These are phyloP conservation scores for Thaumatotibia leucotreta DNA, from an alignment of 1,140 invertebrate genomes.

Conservation along the genomic window DNA sequence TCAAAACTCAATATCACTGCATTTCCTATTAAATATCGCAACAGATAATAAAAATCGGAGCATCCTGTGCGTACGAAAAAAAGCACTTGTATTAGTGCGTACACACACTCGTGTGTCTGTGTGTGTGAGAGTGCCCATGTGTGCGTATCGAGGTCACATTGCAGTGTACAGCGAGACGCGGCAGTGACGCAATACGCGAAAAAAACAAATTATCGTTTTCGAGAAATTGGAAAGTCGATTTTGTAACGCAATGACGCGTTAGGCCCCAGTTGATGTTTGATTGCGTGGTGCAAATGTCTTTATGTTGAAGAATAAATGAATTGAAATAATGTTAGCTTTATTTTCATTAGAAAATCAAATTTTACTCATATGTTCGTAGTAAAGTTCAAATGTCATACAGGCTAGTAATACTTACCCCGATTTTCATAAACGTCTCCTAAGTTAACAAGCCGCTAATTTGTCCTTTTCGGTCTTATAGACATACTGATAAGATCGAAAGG, in stretches of 20 bases:
- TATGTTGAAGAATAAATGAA: too few species aligned
- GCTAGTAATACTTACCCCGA: too few species aligned
- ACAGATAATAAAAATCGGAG: slow-evolving; percentile 24
- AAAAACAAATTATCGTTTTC: slow-evolving; percentile 37
- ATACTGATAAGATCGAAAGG: too few species aligned
- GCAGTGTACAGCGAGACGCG: slow-evolving; percentile 38
- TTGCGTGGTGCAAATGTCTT: neutral
- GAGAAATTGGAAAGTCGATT: slow-evolving; percentile 41
- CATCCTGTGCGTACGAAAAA: slow-evolving; percentile 40
- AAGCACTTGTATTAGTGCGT: slow-evolving; percentile 38
- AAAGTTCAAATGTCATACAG: too few species aligned
- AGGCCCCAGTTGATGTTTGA: neutral
- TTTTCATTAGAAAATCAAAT: too few species aligned
- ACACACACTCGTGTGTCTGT: slow-evolving; percentile 21
- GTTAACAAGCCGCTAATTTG: too few species aligned
- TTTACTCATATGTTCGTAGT: too few species aligned
- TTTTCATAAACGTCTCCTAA: too few species aligned
- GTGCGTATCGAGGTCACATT: slow-evolving; percentile 65
- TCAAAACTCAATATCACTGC: neutral
- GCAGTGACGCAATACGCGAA: slow-evolving; percentile 49
- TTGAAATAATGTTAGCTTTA: too few species aligned
- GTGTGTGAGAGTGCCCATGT: slow-evolving; percentile 26
- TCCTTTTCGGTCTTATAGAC: too few species aligned
- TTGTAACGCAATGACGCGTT: slow-evolving; percentile 30
- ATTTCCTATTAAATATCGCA: neutral